Percentiles rank a stretch among this genome's conserved stretches.
Conservation (phyloP, 2,797 vertebrate species). For the Lagorchestes hirsutus region DNA sequence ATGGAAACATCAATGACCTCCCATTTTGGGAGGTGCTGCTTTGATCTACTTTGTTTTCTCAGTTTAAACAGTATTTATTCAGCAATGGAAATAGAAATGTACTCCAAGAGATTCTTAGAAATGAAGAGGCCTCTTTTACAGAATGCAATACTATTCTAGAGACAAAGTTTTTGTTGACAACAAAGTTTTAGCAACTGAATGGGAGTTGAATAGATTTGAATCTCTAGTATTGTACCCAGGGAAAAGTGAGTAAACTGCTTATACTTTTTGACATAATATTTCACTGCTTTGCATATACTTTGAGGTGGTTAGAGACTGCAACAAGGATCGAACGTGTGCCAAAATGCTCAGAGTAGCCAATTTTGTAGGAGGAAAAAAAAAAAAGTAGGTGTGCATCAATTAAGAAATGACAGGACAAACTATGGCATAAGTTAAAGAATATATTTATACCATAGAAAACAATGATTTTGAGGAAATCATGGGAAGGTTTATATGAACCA, state of each 20-base stretch:
- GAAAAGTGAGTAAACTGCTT: neutral
- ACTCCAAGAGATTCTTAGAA: neutral
- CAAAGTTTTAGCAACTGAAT: neutral
- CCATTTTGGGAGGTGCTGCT: neutral
- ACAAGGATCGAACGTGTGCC: neutral
- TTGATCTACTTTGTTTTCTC: neutral
- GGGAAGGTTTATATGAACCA: neutral
- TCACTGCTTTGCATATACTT: neutral
- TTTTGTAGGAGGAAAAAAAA: neutral
- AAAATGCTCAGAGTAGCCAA: neutral
- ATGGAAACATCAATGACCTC: neutral
- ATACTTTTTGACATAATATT: neutral
- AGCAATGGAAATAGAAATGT: neutral
- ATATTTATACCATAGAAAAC: neutral
- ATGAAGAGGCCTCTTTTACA: neutral
- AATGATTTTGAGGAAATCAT: neutral
- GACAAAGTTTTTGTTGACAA: neutral
- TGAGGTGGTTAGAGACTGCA: neutral
- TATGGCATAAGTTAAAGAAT: neutral
- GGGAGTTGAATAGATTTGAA: neutral
- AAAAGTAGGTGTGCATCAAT: neutral
- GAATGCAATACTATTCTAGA: neutral
- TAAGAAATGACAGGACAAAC: neutral
- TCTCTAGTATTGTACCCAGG: neutral
- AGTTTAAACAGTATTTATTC: neutral